Conservation (phyloP, 2,888 invertebrate species). For the Pammene aurita region DNA sequence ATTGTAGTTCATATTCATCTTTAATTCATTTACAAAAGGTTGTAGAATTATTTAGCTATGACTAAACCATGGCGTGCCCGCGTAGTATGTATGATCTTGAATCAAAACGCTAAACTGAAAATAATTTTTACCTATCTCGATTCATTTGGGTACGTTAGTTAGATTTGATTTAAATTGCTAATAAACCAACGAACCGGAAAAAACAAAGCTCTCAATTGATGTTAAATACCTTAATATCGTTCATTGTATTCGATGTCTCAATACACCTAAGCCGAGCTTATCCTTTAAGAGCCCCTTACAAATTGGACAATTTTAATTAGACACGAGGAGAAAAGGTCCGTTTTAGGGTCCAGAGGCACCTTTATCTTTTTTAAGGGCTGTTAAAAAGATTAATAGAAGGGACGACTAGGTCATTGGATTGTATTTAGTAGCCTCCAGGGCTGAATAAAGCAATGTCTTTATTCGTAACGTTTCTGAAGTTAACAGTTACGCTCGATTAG, state of each 20-base stretch:
- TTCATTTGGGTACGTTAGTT: too few relatives aligned
- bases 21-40: too few relatives aligned
- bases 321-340: constrained; percentile 50
- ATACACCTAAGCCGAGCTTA: constrained; percentile 41
- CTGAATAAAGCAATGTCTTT: constrained; percentile 54
- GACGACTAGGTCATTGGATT: constrained; percentile 64
- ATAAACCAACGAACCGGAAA: constrained; percentile 13
- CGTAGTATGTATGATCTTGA: too few relatives aligned
- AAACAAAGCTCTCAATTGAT: constrained; percentile 26
- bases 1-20: too few relatives aligned
- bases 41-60: too few relatives aligned
- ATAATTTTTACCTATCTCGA: too few relatives aligned
- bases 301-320: constrained; percentile 60
- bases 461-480: constrained; percentile 48
- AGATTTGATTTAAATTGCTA: background rate
- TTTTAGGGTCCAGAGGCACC: constrained; percentile 48
- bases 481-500: constrained; percentile 60
- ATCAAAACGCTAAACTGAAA: too few relatives aligned
- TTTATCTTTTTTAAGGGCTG: constrained; percentile 62
- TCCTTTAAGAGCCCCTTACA: constrained; percentile 44
- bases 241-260: constrained; percentile 38
- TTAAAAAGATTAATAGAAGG: constrained; percentile 74
- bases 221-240: constrained; percentile 34
- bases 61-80: too few relatives aligned
- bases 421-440: constrained; percentile 69